Evolutionary conservation across 2,888 invertebrate genomes (phyloP).

Genomic region (Norana najaformis): DNA sequence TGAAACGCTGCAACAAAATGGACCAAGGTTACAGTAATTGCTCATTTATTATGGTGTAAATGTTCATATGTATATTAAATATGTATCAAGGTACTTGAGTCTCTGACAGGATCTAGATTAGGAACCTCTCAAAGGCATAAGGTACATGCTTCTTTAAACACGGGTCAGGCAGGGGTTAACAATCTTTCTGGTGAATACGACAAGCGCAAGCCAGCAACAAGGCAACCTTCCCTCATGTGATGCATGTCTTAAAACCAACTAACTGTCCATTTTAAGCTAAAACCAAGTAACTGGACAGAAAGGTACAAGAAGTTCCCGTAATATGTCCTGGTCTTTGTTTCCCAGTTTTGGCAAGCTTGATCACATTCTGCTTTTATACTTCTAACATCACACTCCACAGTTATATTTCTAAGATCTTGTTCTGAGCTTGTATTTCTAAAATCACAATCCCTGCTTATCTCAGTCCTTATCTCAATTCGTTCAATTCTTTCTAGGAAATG

Average conservation of each 20-base stretch:
- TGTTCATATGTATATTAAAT: background rate
- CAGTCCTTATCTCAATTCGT: no score
- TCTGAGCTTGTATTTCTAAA: no score
- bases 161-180: background rate
- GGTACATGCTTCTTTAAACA: background rate
- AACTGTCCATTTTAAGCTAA: background rate
- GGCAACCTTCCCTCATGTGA: background rate
- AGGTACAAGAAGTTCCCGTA: background rate
- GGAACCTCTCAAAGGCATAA: background rate
- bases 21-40: background rate
- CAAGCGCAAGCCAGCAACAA: background rate
- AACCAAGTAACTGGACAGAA: background rate
- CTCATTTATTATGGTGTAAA: background rate
- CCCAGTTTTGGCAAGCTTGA: no score
- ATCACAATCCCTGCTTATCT: no score
- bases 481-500: no score
- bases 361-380: no score
- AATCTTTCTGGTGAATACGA: background rate
- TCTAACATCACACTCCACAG: no score
- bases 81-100: background rate
- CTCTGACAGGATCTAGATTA: background rate
- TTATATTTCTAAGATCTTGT: no score
- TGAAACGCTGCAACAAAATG: slow-evolving; percentile 4
- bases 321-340: no score
- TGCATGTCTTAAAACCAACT: background rate